Conservation (phyloP, 1,140 invertebrate genomes). For the Drosophila tani region DNA sequence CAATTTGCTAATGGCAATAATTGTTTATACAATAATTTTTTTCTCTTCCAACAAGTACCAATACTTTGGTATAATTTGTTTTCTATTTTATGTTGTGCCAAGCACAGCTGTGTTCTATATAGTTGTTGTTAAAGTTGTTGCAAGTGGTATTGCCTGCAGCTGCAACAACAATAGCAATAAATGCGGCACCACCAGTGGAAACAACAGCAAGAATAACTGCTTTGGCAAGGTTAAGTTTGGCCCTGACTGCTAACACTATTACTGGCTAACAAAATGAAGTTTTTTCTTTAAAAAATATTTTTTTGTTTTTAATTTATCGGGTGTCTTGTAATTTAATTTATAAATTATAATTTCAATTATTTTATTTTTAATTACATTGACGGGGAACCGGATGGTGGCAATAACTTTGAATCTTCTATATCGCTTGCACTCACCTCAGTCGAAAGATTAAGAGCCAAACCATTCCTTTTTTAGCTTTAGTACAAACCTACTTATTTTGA, state of each 20-base stretch:
- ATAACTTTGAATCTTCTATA: too few relatives aligned
- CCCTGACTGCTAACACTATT: conserved; percentile 62
- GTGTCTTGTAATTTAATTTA: neutral
- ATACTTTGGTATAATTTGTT: conserved; percentile 49
- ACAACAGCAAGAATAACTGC: conserved; percentile 54
- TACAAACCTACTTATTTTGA: too few relatives aligned
- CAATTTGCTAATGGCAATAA: conserved; percentile 75
- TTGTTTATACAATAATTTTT: conserved; percentile 52
- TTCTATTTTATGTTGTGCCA: conserved; percentile 16
- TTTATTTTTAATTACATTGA: too few relatives aligned
- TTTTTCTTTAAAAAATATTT: neutral
- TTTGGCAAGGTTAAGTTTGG: conserved; percentile 61
- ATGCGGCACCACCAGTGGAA: conserved; percentile 40
- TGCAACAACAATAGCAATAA: conserved; percentile 64
- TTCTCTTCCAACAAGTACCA: conserved; percentile 25
- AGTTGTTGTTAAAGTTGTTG: conserved; percentile 54
- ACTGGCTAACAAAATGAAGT: conserved; percentile 28
- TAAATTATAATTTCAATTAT: neutral
- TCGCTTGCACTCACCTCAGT: too few relatives aligned
- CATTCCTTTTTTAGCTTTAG: too few relatives aligned
- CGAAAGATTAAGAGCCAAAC: too few relatives aligned
- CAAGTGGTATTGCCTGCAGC: conserved; percentile 64
- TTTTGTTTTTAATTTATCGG: too few relatives aligned
- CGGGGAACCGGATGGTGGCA: too few relatives aligned
- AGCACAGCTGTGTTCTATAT: conserved; percentile 77